Conservation (phyloP, 1,140 invertebrate genomes). For the Triops longicaudatus region DNA sequence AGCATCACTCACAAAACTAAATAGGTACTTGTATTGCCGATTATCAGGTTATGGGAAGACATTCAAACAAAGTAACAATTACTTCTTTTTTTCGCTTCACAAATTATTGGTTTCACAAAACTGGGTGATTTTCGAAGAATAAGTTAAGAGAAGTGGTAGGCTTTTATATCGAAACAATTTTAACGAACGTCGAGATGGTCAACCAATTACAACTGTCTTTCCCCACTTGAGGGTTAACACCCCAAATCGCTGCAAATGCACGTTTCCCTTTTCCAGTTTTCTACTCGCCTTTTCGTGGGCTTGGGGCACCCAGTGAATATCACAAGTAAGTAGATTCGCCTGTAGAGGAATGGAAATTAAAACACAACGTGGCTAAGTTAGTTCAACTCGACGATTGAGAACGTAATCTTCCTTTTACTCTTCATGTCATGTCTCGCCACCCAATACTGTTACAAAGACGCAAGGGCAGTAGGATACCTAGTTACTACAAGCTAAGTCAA, state of each 20-base stretch:
- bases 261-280: neutral
- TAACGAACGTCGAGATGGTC: neutral
- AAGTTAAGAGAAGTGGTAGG: neutral
- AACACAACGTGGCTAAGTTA: neutral
- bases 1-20: neutral
- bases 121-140: neutral
- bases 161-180: neutral
- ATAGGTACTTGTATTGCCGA: constrained; percentile 15
- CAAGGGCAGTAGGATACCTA: neutral
- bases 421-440: neutral
- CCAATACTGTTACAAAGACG: neutral
- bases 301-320: neutral
- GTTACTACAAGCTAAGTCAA: neutral
- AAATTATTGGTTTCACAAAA: neutral
- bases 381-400: neutral
- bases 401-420: neutral
- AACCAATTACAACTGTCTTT: neutral
- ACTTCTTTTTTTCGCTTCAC: neutral
- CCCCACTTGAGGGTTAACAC: neutral
- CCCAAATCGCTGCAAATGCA: neutral
- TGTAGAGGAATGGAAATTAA: neutral
- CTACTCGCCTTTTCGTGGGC: neutral
- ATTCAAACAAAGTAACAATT: neutral
- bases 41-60: neutral
- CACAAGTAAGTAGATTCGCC: constrained; percentile 4